phyloP scores from a whole-genome alignment of 2,888 invertebrate species.

The Mesodorylaimus sp. region DNA sequence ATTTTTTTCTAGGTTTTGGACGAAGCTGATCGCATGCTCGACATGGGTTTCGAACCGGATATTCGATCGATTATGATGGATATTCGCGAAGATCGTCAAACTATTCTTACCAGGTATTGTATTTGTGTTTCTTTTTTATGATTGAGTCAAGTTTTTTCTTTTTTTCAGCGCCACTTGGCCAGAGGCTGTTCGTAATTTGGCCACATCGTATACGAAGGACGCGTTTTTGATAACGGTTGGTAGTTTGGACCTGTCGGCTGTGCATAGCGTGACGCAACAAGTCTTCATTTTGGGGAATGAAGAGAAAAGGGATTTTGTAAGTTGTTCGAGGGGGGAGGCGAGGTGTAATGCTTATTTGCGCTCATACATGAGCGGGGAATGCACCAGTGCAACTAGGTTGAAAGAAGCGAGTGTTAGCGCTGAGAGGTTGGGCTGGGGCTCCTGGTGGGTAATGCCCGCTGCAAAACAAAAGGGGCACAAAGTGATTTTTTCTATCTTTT shows the following conservation, averaged over 20 bases:
- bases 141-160: too few species aligned
- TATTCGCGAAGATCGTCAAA: slow-evolving; percentile 69
- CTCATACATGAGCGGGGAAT: too few species aligned
- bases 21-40: slow-evolving; percentile 52
- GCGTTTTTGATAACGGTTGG: slow-evolving; percentile 80
- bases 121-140: too few species aligned
- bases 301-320: slow-evolving; percentile 48
- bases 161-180: slow-evolving; percentile 73
- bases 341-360: too few species aligned
- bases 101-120: slow-evolving; percentile 80
- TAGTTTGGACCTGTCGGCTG: slow-evolving; percentile 61
- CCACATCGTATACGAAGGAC: slow-evolving; percentile 64
- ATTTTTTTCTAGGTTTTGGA: slow-evolving; percentile 46
- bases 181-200: slow-evolving; percentile 59
- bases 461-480: too few species aligned
- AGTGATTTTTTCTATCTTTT: slow-evolving; percentile 16
- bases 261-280: slow-evolving; percentile 63
- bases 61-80: slow-evolving; percentile 58
- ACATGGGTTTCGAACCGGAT: slow-evolving; percentile 42
- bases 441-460: too few species aligned
- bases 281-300: slow-evolving; percentile 54
- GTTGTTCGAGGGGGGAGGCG: too few species aligned
- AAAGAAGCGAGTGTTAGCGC: too few species aligned
- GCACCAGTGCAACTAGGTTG: too few species aligned
- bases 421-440: too few species aligned